Evolutionary conservation across 1,140 invertebrate genomes (phyloP).

Genomic region (Metopolophium dirhodum): DNA sequence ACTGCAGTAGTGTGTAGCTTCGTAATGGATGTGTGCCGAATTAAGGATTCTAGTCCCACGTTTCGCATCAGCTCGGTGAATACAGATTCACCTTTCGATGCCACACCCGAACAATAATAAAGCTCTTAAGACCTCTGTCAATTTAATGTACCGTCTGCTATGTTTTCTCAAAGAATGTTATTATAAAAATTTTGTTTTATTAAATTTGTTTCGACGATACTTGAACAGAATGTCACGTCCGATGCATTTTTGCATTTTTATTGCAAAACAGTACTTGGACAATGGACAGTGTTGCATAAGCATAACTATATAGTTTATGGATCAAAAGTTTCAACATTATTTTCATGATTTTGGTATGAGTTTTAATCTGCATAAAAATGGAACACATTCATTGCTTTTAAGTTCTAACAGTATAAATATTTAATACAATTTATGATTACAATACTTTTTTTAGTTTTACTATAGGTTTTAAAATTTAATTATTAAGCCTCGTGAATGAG

Average conservation of each 20-base stretch:
- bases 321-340: background rate
- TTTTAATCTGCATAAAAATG: background rate
- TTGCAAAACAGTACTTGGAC: background rate
- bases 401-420: background rate
- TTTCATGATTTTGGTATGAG: background rate
- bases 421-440: background rate
- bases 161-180: background rate
- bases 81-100: constrained; percentile 57
- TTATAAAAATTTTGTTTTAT: constrained; percentile 43
- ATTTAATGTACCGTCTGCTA: constrained; percentile 44
- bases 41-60: constrained; percentile 56
- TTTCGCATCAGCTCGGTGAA: constrained; percentile 52
- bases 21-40: constrained; percentile 52
- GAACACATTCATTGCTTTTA: background rate
- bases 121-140: constrained; percentile 56
- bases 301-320: background rate
- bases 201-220: constrained; percentile 32
- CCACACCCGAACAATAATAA: constrained; percentile 56
- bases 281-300: background rate
- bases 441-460: background rate
- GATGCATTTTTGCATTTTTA: constrained; percentile 16
- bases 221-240: background rate
- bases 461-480: background rate
- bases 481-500: background rate
- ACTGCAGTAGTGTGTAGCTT: constrained; percentile 38